Base-by-base conservation (phyloP, 2,888 invertebrate genomes). In the Sphinx pinastri region DNA sequence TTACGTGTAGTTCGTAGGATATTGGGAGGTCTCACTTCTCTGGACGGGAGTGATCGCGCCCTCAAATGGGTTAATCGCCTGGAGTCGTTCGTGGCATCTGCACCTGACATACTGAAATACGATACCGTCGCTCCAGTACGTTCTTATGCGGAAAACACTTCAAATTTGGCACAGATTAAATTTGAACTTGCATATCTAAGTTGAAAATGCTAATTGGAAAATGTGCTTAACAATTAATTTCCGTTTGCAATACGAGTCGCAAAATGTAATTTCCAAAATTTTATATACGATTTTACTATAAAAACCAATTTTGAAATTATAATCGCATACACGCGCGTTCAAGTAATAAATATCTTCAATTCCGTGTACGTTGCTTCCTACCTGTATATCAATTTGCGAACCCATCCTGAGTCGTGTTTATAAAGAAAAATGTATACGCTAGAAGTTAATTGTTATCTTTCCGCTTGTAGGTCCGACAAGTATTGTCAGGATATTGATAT, bases 21-120 rank as follows among this genome's bases (percentile, higher is more conserved):
- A 78, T 82, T 81, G 75, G 71, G 73, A 78, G 88, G 68, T 84
- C 88, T 76, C 71, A 70, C 67, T 79, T 73, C 38, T 66, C 73
- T 86, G 85, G 87, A 79, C 73, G 80, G 78, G 73, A 73, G 70
- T 73, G 74, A 79, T 75, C 76, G 75, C 79, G 82, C 81, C 85
- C 85, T 86, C 85, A 91, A 92, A 92, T 91, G 91, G 91, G 91
- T 93, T 93, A 93, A 93, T 93, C 91, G 91, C 82, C 85, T 79
- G 88, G 81, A 90, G 88, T 88, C 88, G 85, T 84, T 81, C 83
- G 83, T 84, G 84, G 84, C 92, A 89, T 90, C 91, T 93, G 93
- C 86, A 90, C 87, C 90, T 92, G 93, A 92, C 92, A 88, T 85
- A 82, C 87, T 88, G 90, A 93, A 89, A 91, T 91, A 92, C 89